Base-by-base conservation (phyloP, 1,140 invertebrate species). In the Apis cerana region DNA sequence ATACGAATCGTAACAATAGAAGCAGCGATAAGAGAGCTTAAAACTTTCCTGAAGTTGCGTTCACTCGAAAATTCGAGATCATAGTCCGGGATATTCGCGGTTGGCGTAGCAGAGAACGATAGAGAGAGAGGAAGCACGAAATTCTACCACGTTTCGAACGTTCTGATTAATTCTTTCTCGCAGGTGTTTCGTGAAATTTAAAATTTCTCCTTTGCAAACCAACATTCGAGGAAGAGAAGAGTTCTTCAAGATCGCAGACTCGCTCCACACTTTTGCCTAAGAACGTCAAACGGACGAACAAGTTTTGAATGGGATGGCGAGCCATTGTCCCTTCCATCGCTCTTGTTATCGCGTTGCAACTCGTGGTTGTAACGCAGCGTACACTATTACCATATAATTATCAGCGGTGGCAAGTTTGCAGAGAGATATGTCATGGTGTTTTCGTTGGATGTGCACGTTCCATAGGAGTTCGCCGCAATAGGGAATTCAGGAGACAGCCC, bases 331-430 rank as follows among this genome's bases (percentile, higher is more conserved):
- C 81, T 75, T 88, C 54, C 54, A 27, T 75, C 80, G 80, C 67
- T 71, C 86, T 85, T 88, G 84, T 88, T 88, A 83, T 75, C 77
- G 76, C 78, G 86, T 80, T 33, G 33, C 3, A 33, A 85, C 68
- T 64, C 83, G 64, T 64, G 23, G 74, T 88, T 88, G 87, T 88
- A 88, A 83, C 85, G 88, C 84, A 85, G 67, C 59, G 79, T 77
- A 72, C 79, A 75, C 77, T 84, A 88, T 89, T 89, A 89, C 68
- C 88, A 88, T 89, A 88, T 89, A 89, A 89, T 88, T 89, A 89
- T 85, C 71, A 84, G 83, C 59, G 75, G 70, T 59, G 67, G 69
- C 64, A 48, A 75, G 62, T 77, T 70, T 65, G 61, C 84, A 77
- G 54, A 62, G 76, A 61, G 52, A 43, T 23, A 48, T 59, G 62